Evolutionary conservation across 2,797 vertebrate genomes (phyloP).

Genomic region (Miichthys miiuy): DNA sequence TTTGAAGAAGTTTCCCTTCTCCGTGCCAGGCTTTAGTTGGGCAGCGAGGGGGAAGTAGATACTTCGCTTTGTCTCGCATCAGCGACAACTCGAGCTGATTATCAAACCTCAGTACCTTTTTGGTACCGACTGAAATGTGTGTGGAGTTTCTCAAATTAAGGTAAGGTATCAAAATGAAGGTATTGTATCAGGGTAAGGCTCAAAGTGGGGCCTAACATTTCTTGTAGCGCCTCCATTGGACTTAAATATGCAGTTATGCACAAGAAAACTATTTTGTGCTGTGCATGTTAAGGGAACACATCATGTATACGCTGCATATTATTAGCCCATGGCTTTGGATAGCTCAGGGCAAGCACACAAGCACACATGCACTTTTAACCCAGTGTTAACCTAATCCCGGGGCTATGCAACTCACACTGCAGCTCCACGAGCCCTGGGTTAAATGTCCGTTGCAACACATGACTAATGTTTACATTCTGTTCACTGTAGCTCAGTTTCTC

Average conservation of each 20-base stretch:
- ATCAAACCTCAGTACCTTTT: neutral
- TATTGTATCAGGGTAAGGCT: neutral
- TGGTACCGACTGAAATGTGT: neutral
- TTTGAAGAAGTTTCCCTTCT: conserved; percentile 28
- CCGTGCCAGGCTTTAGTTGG: neutral
- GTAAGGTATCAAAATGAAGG: neutral
- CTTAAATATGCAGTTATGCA: neutral
- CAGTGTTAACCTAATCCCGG: too few species aligned
- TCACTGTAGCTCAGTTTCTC: too few species aligned
- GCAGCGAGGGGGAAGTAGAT: conserved; percentile 2
- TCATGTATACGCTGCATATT: too few species aligned
- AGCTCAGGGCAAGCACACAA: too few species aligned
- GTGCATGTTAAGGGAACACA: neutral
- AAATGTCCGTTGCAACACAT: too few species aligned
- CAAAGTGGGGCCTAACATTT: neutral
- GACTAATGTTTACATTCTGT: too few species aligned
- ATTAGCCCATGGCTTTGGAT: too few species aligned
- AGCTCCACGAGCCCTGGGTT: too few species aligned
- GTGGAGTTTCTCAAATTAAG: neutral
- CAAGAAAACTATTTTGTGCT: too few species aligned
- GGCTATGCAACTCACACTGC: too few species aligned
- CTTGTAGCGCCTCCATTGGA: neutral
- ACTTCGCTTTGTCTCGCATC: conserved; percentile 1
- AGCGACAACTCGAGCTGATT: neutral
- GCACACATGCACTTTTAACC: too few species aligned